A percentile compares a stretch with the other conserved stretches of the same genome.
Evolutionary conservation across 2,888 invertebrate genomes (phyloP).

Genomic region (Lithophane leautieri): DNA sequence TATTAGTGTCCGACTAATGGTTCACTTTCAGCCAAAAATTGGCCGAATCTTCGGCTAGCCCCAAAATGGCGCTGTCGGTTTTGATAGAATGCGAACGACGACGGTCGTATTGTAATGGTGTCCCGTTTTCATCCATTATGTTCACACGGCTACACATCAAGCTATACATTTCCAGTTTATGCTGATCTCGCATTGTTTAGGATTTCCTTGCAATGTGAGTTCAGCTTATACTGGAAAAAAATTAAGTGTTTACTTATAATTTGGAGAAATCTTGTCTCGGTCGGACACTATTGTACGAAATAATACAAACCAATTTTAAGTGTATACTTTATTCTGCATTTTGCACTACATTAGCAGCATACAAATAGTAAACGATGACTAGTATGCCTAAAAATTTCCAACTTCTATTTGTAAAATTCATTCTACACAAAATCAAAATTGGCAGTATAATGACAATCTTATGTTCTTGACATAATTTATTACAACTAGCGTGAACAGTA

Average conservation of each 20-base stretch:
- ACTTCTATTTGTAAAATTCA: constrained; percentile 55
- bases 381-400: constrained; percentile 65
- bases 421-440: constrained; percentile 39
- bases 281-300: neutral
- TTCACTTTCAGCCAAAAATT: neutral
- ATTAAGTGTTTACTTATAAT: too few relatives aligned
- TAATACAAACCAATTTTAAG: constrained; percentile 18
- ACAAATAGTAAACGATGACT: constrained; percentile 67
- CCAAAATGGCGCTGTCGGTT: neutral
- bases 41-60: neutral
- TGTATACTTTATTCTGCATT: constrained; percentile 66
- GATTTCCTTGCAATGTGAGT: too few relatives aligned
- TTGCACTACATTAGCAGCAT: constrained; percentile 64
- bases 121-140: too few relatives aligned
- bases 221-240: too few relatives aligned
- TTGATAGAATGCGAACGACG: neutral
- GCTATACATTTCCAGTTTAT: too few relatives aligned
- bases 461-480: neutral
- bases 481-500: constrained; percentile 9
- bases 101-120: too few relatives aligned
- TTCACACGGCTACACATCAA: too few relatives aligned
- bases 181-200: too few relatives aligned
- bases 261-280: neutral
- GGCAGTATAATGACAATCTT: constrained; percentile 25
- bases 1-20: neutral